Evolutionary conservation across 2,797 vertebrate species (phyloP).

Genomic region (Sebastolobus alascanus): DNA sequence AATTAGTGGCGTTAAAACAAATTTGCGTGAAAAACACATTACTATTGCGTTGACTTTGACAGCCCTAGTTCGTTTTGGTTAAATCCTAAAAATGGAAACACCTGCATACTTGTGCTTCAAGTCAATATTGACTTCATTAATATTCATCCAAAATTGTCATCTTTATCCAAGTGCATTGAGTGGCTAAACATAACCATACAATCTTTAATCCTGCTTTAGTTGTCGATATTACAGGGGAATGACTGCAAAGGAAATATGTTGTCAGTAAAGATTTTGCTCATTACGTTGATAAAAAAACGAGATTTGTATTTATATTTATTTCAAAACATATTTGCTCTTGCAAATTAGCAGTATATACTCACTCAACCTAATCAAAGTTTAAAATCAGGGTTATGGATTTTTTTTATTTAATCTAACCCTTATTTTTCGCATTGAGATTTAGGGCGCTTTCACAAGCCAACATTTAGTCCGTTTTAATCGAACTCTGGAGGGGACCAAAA

Average conservation of each 20-base stretch:
- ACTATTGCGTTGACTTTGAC: no score
- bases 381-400: neutral
- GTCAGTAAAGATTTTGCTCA: neutral
- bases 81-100: neutral
- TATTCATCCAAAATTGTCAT: neutral
- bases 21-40: no score
- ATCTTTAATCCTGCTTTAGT: neutral
- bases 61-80: neutral
- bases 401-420: no score
- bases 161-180: neutral
- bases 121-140: neutral
- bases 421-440: no score
- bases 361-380: neutral
- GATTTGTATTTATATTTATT: neutral
- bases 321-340: neutral
- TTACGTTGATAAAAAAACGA: neutral
- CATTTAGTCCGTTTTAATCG: neutral
- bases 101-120: neutral
- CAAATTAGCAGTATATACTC: neutral
- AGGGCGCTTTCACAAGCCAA: neutral
- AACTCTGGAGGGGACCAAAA: neutral
- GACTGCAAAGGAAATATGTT: neutral
- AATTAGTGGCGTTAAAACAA: no score
- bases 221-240: neutral
- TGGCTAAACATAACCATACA: neutral